Evolutionary conservation across 1,140 invertebrate genomes (phyloP), one percentile per base, ranked within the genome.

Genomic region (Leguminivora glycinivorella): DNA sequence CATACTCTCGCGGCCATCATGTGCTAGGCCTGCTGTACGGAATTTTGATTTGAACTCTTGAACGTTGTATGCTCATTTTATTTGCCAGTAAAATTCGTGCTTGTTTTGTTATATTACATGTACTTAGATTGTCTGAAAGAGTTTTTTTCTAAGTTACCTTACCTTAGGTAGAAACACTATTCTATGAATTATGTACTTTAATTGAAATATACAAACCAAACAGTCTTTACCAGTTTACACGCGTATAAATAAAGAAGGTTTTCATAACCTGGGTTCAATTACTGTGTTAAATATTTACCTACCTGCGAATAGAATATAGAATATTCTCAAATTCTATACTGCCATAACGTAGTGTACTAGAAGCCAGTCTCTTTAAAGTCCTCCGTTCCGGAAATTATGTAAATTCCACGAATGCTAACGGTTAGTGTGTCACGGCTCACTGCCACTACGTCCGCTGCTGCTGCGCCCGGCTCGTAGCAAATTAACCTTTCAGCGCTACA

Each of bases 401-500:
- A 22, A 52, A 52, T 52, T 52, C 5, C 4, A 52, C 17, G 47
- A 22, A 52, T 2, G 7, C 7, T 9, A 63, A 31, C 25, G 58
- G 25, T 17, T n/a, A 52, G 58, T 63, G 26, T 29, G 58, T 29
- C 58, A 29, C 26, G 26, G 26, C 58, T 31, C 58, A 29, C 26
- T 14, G 26, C 58, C 17, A 31, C 26, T 63, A 29, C 25, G n/a
- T 29, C 25, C 14, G 24, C 22, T 10, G 6, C 10, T 63, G 24
- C 25, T 68, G 67, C 22, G 25, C 34, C 34, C 31, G 6, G 34
- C 25, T 24, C 43, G 67, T 66, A 31, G 70, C 34, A 68, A 69
- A 69, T 72, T 66, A 68, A 47, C 26, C 60, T 60, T 58, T 66
- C 66, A 63, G 31, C 22, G 26, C 34, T 72, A 70, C 29, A 68